These are phyloP conservation scores for Solenopsis fugax DNA, from an alignment of 1,140 invertebrate genomes.

Conservation along the genomic window DNA sequence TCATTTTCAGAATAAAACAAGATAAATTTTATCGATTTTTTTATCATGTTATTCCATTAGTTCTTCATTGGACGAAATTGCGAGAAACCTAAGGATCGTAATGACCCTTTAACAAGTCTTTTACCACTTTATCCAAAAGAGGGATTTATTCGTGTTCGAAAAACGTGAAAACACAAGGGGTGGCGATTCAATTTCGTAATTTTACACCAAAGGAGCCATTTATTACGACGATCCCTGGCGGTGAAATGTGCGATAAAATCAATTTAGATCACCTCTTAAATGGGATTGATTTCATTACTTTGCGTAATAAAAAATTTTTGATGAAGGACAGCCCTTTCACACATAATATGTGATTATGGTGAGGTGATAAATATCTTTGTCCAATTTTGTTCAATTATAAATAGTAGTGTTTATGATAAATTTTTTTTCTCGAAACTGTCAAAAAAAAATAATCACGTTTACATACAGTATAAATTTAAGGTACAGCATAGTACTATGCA, in stretches of 20 bases:
- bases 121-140: conserved; percentile 18
- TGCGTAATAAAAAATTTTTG: conserved; percentile 4
- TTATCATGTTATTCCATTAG: background rate
- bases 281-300: background rate
- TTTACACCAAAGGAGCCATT: conserved; percentile 32
- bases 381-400: background rate
- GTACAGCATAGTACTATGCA: background rate
- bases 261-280: conserved; percentile 29
- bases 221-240: conserved; percentile 25
- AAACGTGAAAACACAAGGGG: background rate
- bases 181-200: conserved; percentile 33
- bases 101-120: conserved; percentile 9
- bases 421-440: background rate
- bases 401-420: background rate
- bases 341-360: background rate
- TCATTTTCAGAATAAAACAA: background rate
- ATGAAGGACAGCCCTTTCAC: background rate
- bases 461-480: conserved; percentile 34
- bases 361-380: background rate
- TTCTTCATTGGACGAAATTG: background rate
- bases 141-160: conserved; percentile 20
- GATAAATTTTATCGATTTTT: conserved; percentile 30
- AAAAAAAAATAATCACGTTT: background rate
- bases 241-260: background rate
- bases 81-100: background rate